Base-by-base conservation (phyloP, 1,140 invertebrate species). In the Drosophila albomicans region DNA sequence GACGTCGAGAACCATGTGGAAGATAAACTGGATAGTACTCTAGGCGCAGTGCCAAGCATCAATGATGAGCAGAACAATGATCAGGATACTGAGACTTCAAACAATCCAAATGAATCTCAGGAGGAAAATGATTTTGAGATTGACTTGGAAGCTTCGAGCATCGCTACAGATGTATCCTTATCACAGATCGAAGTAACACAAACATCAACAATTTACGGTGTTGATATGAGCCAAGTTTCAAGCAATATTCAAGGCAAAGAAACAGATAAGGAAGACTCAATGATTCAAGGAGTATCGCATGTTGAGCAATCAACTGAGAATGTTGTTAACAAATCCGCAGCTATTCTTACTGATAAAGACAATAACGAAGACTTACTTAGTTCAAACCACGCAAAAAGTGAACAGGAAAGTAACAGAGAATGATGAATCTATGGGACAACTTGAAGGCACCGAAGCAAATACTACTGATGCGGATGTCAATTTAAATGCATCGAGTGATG, bases 131-230 rank as follows among this genome's bases (percentile, higher is more conserved):
- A 51, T 20, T 51, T 35, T 8, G 7, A 38, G 3, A 35, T 74
- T 48, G 32, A 68, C 3, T 30, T 67, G n/a, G 54, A 56, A 4
- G 41, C 3, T 28, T 68, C 65, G 1, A 16, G 11, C 28, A 13
- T 10, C 7, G 5, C 28, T 3, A 6, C n/a, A 52, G 46, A 41
- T 20, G 46, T 4, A 11, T 16, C 10, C 0, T 11, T 30, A 4
- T 13, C 41, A 3, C 43, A 20, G 5, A 28, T 6, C 10, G 64
- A 48, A 16, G 5, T 32, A 46, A 11, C 15, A 57, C 28, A 13
- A 20, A 62, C 41, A 46, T 69, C 58, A 4, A 52, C 46, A 3
- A 68, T 68, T 51, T 61, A 68, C 28, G n/a, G 45, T 10, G 20
- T 38, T 49, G 57, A 61, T 15, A 28, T 5, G 15, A 69, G 57